Base-by-base conservation (phyloP, 2,113 vertebrate species). In the Gadus chalcogrammus region DNA sequence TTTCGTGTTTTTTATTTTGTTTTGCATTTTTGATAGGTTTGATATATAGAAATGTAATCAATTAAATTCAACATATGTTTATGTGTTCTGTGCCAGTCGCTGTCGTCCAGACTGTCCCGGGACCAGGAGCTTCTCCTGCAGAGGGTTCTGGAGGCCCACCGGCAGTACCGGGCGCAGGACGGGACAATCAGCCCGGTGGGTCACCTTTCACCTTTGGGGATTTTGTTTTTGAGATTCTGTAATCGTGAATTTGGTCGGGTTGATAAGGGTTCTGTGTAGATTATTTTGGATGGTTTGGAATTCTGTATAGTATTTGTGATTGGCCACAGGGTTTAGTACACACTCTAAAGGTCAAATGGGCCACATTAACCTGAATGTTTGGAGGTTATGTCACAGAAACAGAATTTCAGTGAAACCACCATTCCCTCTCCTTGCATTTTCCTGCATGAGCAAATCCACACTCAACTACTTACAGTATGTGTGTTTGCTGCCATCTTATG, bases 71-170 rank as follows among this genome's bases (percentile, higher is more conserved):
- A 24, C 24, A 24, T 24, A 24, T 24, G 24, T 24, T 24, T 24
- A 24, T 24, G 2, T 24, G 24, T 24, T 24, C 24, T 24, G 24
- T 24, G 24, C 42, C 89, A 95, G 90, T 84, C 93, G 28, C 88
- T 89, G 66, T 83, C 89, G 70, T 55, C 60, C 72, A 78, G 79
- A 68, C 66, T 92, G 64, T 92, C 82, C 15, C 71, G 75, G 70
- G 94, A 94, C 48, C 95, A 99, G 87, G 91, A 92, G 81, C 89
- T 91, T 68, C 80, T 94, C 0, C 91, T 97, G 81, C 93, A 95
- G 76, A 90, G 91, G 79, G 93, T 96, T 84, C 93, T 96, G 79
- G 90, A 94, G 78, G 93, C 94, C 68, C 94, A 97, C 81, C 91
- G 93, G 60, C 93, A 91, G 72, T 95, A 92, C 78, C 89, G 85